Evolutionary conservation across 92 coral and sea anemone species (phyloP).

Genomic region (Meandrina meandrites): DNA sequence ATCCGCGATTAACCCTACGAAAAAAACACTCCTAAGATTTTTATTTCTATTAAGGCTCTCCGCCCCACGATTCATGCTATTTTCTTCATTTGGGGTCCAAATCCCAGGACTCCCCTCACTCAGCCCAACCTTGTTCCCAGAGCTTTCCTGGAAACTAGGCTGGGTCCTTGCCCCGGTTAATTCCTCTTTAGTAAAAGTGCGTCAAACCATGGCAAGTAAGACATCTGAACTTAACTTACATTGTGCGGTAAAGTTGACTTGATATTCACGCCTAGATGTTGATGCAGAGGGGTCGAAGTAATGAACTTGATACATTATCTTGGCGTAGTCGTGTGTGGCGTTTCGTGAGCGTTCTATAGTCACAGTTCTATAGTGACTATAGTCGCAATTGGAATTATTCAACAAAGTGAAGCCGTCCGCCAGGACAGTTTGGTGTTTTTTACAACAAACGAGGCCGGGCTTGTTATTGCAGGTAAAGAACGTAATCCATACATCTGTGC

Average conservation of each 20-base stretch:
- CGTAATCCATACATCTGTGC: not conserved
- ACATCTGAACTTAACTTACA: not conserved
- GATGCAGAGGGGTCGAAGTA: not conserved
- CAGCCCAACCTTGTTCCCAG: too few species aligned
- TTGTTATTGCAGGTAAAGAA: not conserved
- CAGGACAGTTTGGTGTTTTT: not conserved
- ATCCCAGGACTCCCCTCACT: too few species aligned
- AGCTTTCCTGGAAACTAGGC: too few species aligned
- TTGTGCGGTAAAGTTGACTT: not conserved
- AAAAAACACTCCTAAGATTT: not conserved
- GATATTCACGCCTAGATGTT: not conserved
- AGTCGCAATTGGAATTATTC: not conserved
- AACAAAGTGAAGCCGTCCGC: not conserved
- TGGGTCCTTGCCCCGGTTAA: too few species aligned
- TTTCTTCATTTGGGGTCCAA: too few species aligned
- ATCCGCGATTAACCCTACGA: not conserved
- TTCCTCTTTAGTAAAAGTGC: too few species aligned
- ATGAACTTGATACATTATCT: not conserved
- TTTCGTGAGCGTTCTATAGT: not conserved
- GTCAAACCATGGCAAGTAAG: not conserved
- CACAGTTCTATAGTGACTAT: too few species aligned
- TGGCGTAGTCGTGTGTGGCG: not conserved
- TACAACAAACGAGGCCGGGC: not conserved
- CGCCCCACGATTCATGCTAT: too few species aligned
- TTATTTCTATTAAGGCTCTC: too few species aligned